A percentile compares a stretch with the other conserved stretches of the same genome.
Conservation (phyloP, 2,113 vertebrate genomes). For the Thryonomys swinderianus region DNA sequence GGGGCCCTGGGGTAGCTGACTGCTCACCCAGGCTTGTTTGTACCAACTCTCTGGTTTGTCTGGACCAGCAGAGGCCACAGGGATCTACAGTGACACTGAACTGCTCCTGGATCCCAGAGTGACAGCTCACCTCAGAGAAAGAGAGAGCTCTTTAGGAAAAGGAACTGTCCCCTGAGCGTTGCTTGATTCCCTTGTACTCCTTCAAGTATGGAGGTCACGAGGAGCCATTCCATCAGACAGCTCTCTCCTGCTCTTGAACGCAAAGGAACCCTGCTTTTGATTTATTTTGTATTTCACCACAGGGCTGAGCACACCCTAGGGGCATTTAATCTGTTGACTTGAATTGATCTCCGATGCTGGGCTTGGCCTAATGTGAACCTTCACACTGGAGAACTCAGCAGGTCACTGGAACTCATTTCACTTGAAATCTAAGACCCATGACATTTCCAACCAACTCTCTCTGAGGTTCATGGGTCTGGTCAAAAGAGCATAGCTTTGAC, state of each 20-base stretch:
- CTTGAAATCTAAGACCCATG: slow-evolving; percentile 50
- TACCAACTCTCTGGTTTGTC: not conserved
- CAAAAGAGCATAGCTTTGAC: slow-evolving; percentile 55
- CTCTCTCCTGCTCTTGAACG: slow-evolving; percentile 18
- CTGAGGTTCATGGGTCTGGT: slow-evolving; percentile 62
- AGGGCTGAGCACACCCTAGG: slow-evolving; percentile 62
- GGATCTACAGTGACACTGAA: not conserved
- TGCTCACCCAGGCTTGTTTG: not conserved
- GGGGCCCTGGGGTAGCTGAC: not conserved
- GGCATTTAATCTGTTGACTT: slow-evolving; percentile 72
- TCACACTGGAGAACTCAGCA: slow-evolving; percentile 45
- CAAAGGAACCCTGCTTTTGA: slow-evolving; percentile 60
- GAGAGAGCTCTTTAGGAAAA: not conserved
- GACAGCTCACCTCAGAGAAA: not conserved
- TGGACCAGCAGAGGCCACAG: not conserved
- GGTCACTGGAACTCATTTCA: slow-evolving; percentile 62
- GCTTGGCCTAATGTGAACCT: slow-evolving; percentile 53
- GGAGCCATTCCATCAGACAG: slow-evolving; percentile 1
- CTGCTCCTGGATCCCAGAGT: not conserved
- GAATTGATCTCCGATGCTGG: slow-evolving; percentile 69
- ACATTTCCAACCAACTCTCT: slow-evolving; percentile 43
- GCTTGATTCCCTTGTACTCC: not conserved
- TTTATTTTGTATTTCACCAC: slow-evolving; percentile 69
- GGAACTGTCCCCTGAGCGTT: not conserved
- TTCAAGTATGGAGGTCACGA: not conserved